Base-by-base conservation (phyloP, 2,888 invertebrate species). In the Lasioglossum lativentre region DNA sequence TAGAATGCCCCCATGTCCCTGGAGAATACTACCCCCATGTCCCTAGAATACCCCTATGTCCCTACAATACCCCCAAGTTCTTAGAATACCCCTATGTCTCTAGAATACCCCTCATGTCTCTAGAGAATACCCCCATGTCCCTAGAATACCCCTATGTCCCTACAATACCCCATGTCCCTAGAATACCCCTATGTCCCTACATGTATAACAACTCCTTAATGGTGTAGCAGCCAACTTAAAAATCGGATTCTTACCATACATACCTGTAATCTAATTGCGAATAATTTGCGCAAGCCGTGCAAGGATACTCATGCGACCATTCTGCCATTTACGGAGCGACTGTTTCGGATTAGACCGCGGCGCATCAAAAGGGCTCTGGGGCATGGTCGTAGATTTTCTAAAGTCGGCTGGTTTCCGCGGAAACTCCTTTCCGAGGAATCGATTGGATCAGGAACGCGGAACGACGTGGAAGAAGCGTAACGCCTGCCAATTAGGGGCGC, bases 401-500 rank as follows among this genome's bases (percentile, higher is more conserved):
- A 34, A 30, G 30, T 30, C 19, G 30, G 16, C 63, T 19, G 30
- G 63, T 63, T 63, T 34, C 30, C 30, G 30, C 63, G 63, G 63
- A 63, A 68, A 38, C 40, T 70, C 70, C 38, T 40, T 70, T 40
- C 70, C 38, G n/a, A 40, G 70, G 30, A 76, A 74, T 77, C 68
- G 68, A 77, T 74, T 56, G 42, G 59, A 78, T 38, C 47, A 27
- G 84, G 59, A 84, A 73, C 84, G 14, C 45, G 59, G 10, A n/a
- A n/a, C 34, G 30, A 27, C n/a, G 63, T 19, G 70, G 23, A 56
- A 16, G 19, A 45, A 42, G 70, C 70, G 78, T 84, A 72, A 30
- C 27, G 74, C 42, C 74, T 73, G 79, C 45, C 75, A 85, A 85
- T 85, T 85, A 85, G 75, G 38, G 40, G 71, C 34, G 42, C 59